A percentile compares a stretch with the other conserved stretches of the same genome.
These are phyloP conservation scores for Psammodynastes pulverulentus DNA, from an alignment of 2,113 vertebrate genomes.

Conservation along the genomic window DNA sequence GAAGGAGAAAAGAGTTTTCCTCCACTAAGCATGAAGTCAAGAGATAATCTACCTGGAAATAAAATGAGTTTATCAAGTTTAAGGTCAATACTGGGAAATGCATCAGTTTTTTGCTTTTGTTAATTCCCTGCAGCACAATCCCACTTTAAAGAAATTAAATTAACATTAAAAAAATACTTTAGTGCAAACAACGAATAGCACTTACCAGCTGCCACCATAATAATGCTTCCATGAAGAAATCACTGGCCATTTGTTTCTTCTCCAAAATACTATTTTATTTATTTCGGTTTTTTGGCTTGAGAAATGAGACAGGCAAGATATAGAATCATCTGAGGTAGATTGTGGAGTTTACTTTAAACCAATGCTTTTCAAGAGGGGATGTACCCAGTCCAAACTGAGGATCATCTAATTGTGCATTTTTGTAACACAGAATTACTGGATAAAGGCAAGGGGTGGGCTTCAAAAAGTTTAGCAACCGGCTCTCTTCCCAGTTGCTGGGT, in stretches of 20 bases:
- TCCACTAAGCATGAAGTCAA: not conserved
- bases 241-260: not conserved
- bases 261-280: not conserved
- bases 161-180: not conserved
- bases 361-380: not conserved
- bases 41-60: not conserved
- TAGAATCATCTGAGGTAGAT: not conserved
- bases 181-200: not conserved
- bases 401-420: not conserved
- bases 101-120: not conserved
- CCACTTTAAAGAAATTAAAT: not conserved
- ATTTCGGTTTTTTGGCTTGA: not conserved
- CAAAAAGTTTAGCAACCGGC: no score
- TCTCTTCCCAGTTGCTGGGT: no score
- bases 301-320: not conserved
- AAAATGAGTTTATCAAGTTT: not conserved
- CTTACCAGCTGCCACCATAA: not conserved
- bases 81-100: not conserved
- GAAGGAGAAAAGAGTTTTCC: not conserved
- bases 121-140: not conserved
- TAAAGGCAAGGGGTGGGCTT: no score
- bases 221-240: not conserved
- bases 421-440: not conserved
- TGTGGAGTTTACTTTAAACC: not conserved
- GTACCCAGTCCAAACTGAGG: not conserved